These are phyloP conservation scores for Orchestes rusci DNA, from an alignment of 2,888 invertebrate species.

Conservation along the genomic window DNA sequence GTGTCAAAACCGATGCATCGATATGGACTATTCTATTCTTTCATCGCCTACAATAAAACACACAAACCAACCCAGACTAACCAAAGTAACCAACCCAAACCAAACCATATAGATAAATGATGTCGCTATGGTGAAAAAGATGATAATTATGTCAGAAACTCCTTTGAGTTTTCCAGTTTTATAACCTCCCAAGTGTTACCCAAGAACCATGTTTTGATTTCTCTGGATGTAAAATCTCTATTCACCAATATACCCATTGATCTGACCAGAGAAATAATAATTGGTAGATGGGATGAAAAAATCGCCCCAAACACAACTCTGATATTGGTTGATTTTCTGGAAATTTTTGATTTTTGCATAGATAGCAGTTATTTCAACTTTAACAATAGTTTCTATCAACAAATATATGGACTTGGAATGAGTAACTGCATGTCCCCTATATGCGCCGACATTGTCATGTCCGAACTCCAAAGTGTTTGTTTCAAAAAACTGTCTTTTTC, in stretches of 20 bases:
- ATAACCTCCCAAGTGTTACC: not conserved
- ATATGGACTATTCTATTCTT: constrained; percentile 1
- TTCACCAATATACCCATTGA: constrained; percentile 8
- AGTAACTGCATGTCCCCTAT: constrained; percentile 6
- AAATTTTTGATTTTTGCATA: constrained; percentile 3
- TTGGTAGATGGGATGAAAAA: not conserved
- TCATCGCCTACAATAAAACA: not conserved
- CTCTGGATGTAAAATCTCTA: constrained; percentile 7
- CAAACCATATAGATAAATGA: no score
- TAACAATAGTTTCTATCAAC: constrained; percentile 2
- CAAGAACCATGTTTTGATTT: not conserved
- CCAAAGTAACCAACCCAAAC: no score
- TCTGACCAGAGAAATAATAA: constrained; percentile 1
- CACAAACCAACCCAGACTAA: no score
- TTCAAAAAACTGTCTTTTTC: not conserved
- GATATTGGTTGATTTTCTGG: not conserved
- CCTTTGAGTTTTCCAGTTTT: constrained; percentile 1
- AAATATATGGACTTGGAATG: constrained; percentile 9
- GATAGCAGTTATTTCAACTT: constrained; percentile 7
- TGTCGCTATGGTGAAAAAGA: no score
- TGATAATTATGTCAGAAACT: constrained; percentile 2
- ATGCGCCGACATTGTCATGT: constrained; percentile 1
- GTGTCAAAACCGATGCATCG: not conserved
- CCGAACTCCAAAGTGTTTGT: not conserved
- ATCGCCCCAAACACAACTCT: not conserved